Evolutionary conservation across 2,113 vertebrate genomes (phyloP).

Genomic region (Podarcis muralis): DNA sequence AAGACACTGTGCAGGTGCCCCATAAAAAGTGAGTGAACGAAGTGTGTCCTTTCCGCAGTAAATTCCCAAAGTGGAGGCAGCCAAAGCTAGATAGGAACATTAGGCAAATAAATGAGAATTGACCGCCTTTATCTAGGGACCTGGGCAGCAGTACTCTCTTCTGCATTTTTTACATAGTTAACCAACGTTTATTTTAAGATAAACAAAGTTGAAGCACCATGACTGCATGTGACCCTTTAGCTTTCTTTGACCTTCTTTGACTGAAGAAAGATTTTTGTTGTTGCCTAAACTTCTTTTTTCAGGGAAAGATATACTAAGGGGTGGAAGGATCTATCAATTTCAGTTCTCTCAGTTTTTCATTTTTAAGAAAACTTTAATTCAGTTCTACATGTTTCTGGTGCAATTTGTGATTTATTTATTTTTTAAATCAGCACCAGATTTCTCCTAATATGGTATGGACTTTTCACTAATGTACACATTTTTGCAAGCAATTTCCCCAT

Average conservation of each 20-base stretch:
- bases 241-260: slow-evolving; percentile 53
- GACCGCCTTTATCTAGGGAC: slow-evolving; percentile 51
- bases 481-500: background rate
- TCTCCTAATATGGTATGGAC: too few species aligned
- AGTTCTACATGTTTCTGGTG: too few species aligned
- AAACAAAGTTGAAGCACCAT: slow-evolving; percentile 45
- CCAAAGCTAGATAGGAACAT: slow-evolving; percentile 30
- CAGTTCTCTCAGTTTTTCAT: too few species aligned
- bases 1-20: too few species aligned
- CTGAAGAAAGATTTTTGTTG: background rate
- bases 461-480: background rate
- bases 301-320: background rate
- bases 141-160: slow-evolving; percentile 54
- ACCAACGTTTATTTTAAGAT: slow-evolving; percentile 63
- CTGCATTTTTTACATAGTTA: slow-evolving; percentile 64
- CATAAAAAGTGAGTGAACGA: too few species aligned
- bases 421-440: too few species aligned
- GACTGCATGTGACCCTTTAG: slow-evolving; percentile 51
- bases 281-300: background rate
- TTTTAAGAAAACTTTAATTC: too few species aligned
- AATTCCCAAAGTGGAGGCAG: background rate
- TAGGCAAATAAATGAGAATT: slow-evolving; percentile 47
- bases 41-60: too few species aligned
- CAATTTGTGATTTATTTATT: too few species aligned
- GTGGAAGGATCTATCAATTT: too few species aligned